Conservation (phyloP, 2,888 invertebrate genomes). For the Pteria penguin region DNA sequence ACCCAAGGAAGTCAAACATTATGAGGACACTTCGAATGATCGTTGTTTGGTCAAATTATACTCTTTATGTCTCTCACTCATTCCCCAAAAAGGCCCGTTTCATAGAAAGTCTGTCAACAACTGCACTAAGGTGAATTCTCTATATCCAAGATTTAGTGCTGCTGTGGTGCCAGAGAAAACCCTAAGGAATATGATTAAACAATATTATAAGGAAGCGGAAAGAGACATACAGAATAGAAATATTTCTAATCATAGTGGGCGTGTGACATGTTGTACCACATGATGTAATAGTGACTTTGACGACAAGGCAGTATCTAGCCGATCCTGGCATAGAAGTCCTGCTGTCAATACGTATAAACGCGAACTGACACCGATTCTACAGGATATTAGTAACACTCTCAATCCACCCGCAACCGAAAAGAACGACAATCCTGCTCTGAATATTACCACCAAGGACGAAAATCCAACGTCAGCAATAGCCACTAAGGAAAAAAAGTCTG, state of each 20-base stretch:
- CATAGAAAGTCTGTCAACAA: not conserved
- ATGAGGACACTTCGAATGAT: not conserved
- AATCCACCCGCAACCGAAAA: no score
- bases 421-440: no score
- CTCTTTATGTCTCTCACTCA: not conserved
- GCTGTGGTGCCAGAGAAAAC: not conserved
- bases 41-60: not conserved
- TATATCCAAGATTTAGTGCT: not conserved
- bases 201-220: no score
- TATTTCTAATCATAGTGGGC: slow-evolving; percentile 23
- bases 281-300: slow-evolving; percentile 16
- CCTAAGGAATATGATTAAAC: not conserved
- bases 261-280: slow-evolving; percentile 23
- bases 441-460: no score
- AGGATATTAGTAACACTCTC: no score
- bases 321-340: not conserved
- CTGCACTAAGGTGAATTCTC: not conserved
- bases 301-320: slow-evolving; percentile 1
- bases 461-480: no score
- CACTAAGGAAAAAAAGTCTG: no score
- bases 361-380: no score
- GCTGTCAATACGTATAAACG: no score
- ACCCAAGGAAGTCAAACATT: not conserved
- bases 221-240: not conserved
- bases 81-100: not conserved